phyloP scores from a whole-genome alignment of 2,797 vertebrate genomes.

The Allobates femoralis region DNA sequence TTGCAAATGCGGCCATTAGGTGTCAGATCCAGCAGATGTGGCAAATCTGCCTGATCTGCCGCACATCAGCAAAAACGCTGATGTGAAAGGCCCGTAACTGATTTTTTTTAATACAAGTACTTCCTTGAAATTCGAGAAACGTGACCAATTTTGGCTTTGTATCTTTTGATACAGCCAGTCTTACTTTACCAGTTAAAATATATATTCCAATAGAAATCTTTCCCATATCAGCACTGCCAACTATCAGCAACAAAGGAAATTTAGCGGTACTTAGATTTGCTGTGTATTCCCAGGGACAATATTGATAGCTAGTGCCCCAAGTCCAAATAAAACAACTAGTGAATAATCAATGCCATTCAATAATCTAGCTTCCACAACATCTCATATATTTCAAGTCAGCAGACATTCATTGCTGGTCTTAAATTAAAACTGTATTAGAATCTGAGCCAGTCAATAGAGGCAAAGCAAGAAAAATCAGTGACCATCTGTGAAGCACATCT shows the following conservation, averaged over 20 bases:
- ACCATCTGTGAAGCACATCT: conserved; percentile 33
- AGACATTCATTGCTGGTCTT: conserved; percentile 42
- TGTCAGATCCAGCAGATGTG: too few species aligned
- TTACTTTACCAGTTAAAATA: neutral
- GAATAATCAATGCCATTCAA: conserved; percentile 48
- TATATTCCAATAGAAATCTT: neutral
- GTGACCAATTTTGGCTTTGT: neutral
- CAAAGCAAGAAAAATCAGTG: conserved; percentile 43
- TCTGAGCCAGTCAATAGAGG: conserved; percentile 35
- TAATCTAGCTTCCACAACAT: conserved; percentile 37
- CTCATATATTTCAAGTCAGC: conserved; percentile 37
- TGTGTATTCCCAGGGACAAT: conserved; percentile 25
- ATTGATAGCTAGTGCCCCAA: conserved; percentile 33
- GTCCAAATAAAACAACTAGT: conserved; percentile 44
- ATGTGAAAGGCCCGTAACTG: too few species aligned
- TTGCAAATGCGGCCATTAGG: too few species aligned
- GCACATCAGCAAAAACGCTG: too few species aligned
- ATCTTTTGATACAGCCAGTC: neutral
- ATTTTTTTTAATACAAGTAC: too few species aligned
- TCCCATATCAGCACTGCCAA: neutral
- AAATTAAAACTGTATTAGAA: conserved; percentile 41
- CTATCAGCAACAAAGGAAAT: neutral
- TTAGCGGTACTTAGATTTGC: neutral
- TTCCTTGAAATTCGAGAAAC: neutral
- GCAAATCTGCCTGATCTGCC: too few species aligned